Evolutionary conservation across 2,888 invertebrate genomes (phyloP).

Genomic region (Listrodromus nycthemerus): DNA sequence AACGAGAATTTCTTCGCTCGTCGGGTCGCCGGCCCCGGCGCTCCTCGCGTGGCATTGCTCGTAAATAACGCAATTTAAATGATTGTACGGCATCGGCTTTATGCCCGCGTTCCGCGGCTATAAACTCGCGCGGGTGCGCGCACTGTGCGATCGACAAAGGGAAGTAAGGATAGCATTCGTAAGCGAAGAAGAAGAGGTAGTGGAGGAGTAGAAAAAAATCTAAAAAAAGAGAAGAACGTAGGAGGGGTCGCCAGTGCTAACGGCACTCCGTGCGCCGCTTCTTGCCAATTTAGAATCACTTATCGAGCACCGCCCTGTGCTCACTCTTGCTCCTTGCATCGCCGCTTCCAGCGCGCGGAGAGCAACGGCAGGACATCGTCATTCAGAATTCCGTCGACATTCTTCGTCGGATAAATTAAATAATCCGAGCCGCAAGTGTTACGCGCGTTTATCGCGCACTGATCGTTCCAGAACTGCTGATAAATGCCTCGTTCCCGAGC

Average conservation of each 20-base stretch:
- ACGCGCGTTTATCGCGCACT: constrained; percentile 22
- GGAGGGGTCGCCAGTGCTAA: constrained; percentile 43
- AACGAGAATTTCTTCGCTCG: constrained; percentile 59
- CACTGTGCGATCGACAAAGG: constrained; percentile 53
- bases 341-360: constrained; percentile 13
- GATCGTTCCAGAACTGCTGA: not conserved
- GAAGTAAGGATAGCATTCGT: constrained; percentile 28
- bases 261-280: constrained; percentile 60
- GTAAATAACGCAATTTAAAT: constrained; percentile 76
- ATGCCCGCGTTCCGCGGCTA: constrained; percentile 59
- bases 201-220: not conserved
- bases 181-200: constrained; percentile 20
- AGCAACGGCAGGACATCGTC: not conserved
- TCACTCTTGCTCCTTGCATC: constrained; percentile 16
- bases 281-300: constrained; percentile 76
- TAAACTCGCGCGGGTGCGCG: constrained; percentile 47
- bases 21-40: constrained; percentile 60
- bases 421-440: constrained; percentile 28
- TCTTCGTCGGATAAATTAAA: constrained; percentile 38
- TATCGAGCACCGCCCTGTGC: constrained; percentile 68
- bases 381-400: constrained; percentile 23
- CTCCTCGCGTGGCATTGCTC: constrained; percentile 70
- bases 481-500: not conserved
- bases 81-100: constrained; percentile 66
- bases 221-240: not conserved